These are phyloP conservation scores for Drosophila macrospina DNA, from an alignment of 2,888 invertebrate species.

Conservation along the genomic window DNA sequence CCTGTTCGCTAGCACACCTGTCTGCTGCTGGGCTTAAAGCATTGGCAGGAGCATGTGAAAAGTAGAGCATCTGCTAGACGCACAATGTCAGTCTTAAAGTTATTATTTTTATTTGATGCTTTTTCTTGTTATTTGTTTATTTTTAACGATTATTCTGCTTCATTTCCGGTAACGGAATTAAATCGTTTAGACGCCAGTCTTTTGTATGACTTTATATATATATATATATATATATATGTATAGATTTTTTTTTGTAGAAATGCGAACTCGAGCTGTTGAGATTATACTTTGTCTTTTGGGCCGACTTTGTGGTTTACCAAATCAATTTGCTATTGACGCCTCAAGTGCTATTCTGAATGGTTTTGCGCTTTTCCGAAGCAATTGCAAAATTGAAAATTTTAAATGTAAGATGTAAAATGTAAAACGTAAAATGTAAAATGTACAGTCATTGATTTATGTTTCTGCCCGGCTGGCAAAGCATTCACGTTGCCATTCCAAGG, in stretches of 20 bases:
- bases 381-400: slow-evolving; percentile 21
- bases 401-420: slow-evolving; percentile 10
- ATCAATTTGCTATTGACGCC: slow-evolving; percentile 62
- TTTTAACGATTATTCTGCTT: slow-evolving; percentile 59
- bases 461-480: not conserved
- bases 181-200: slow-evolving; percentile 50
- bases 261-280: slow-evolving; percentile 37
- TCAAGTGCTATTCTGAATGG: slow-evolving; percentile 37
- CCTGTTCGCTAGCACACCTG: slow-evolving; percentile 27
- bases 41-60: too few relatives aligned
- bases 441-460: slow-evolving; percentile 34
- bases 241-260: slow-evolving; percentile 22
- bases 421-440: slow-evolving; percentile 20
- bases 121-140: slow-evolving; percentile 45
- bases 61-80: slow-evolving; percentile 4
- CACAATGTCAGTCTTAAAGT: not conserved
- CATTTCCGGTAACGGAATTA: slow-evolving; percentile 62
- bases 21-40: not conserved
- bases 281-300: slow-evolving; percentile 37
- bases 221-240: too few relatives aligned
- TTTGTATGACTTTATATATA: slow-evolving; percentile 34
- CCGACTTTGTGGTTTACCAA: slow-evolving; percentile 43
- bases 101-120: not conserved
- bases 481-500: not conserved
- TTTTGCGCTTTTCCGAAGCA: slow-evolving; percentile 29